A percentile compares a stretch with the other conserved stretches of the same genome.
phyloP scores from a whole-genome alignment of 92 coral and sea anemone genomes.

The Metridium senile region DNA sequence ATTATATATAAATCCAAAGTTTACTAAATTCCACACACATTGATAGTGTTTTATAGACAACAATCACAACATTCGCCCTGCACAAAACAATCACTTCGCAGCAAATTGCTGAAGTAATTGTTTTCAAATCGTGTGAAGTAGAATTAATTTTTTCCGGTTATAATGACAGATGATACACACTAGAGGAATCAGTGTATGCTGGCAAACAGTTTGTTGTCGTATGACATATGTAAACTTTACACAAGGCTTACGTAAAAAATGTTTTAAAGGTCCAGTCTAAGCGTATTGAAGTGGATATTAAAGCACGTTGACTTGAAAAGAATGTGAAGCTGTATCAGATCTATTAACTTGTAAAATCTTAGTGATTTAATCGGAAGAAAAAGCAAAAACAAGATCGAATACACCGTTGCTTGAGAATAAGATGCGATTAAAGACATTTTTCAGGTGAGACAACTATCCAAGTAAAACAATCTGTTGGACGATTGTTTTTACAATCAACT shows the following conservation, averaged over 20 bases:
- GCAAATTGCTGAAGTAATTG: too few species aligned
- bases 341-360: neutral
- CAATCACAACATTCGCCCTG: too few species aligned
- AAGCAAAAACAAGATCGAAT: neutral
- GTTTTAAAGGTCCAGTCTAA: neutral
- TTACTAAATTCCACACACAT: too few species aligned
- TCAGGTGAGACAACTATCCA: slow-evolving; percentile 24
- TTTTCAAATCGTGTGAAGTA: too few species aligned
- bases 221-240: slow-evolving; percentile 22
- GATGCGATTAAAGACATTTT: slow-evolving; percentile 29
- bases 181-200: too few species aligned
- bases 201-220: slow-evolving; percentile 10
- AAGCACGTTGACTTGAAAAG: neutral
- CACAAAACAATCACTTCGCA: too few species aligned
- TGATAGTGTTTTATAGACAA: too few species aligned
- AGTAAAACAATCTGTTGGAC: slow-evolving; percentile 20
- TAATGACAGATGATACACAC: too few species aligned
- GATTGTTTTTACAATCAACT: slow-evolving; percentile 51
- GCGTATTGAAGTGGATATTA: slow-evolving; percentile 14
- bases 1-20: too few species aligned
- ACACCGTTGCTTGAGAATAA: neutral
- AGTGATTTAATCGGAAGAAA: neutral
- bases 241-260: neutral
- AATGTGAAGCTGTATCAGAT: neutral
- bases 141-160: too few species aligned